A percentile compares a stretch with the other conserved stretches of the same genome.
These are phyloP conservation scores for Xylophagus ater DNA, from an alignment of 2,888 invertebrate species.

Conservation along the genomic window DNA sequence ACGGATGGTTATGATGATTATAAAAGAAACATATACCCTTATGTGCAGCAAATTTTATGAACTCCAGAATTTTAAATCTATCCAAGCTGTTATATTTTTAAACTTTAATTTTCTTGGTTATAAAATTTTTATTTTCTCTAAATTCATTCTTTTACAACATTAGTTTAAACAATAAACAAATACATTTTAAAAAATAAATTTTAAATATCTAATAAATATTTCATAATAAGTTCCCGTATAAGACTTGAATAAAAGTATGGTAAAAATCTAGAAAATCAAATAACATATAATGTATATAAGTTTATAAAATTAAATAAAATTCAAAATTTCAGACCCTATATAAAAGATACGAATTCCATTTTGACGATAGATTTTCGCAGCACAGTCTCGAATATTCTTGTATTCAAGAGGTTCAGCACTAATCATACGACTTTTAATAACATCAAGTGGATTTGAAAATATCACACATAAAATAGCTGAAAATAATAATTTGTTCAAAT, in stretches of 20 bases:
- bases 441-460: background rate
- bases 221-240: background rate
- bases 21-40: too few species aligned
- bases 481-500: background rate
- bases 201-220: background rate
- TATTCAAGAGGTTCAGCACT: background rate
- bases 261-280: background rate
- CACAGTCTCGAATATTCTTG: background rate
- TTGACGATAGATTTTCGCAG: background rate
- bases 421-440: background rate
- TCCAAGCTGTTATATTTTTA: too few species aligned
- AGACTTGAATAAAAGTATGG: background rate
- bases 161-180: too few species aligned
- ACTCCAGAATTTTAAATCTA: too few species aligned
- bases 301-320: background rate
- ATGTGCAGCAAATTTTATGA: too few species aligned
- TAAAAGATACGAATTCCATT: background rate
- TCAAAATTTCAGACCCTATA: background rate
- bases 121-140: too few species aligned
- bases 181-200: too few species aligned
- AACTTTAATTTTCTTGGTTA: too few species aligned
- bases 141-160: too few species aligned
- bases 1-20: too few species aligned
- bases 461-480: background rate
- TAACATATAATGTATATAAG: background rate